Conservation (phyloP, 2,797 vertebrate genomes). For the Sternarchorhynchus goeldii region DNA sequence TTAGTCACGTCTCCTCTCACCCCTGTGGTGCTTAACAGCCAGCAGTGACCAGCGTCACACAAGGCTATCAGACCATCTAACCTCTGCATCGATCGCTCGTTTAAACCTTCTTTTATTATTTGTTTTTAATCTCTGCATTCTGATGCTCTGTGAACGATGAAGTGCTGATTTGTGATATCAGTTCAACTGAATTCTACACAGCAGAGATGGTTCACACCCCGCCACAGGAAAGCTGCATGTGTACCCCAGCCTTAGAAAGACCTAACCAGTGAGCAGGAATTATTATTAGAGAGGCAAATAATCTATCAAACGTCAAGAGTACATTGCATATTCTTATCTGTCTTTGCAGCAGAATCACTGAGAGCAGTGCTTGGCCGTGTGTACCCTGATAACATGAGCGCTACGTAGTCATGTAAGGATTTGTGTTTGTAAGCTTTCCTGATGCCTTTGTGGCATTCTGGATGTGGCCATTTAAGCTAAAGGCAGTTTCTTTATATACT, state of each 20-base stretch:
- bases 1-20: conserved; percentile 48
- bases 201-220: not conserved
- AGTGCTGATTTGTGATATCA: not conserved
- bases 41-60: conserved; percentile 16
- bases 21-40: conserved; percentile 14
- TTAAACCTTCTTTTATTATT: not conserved
- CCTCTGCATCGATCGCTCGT: too few species aligned
- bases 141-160: not conserved
- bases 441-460: too few species aligned
- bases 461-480: too few species aligned
- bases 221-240: not conserved
- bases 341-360: too few species aligned
- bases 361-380: not conserved
- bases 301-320: conserved; percentile 1
- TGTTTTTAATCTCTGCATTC: not conserved
- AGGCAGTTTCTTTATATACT: too few species aligned
- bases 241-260: not conserved
- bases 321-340: not conserved
- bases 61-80: conserved; percentile 15
- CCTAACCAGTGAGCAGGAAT: not conserved
- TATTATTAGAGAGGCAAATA: not conserved
- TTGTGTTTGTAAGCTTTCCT: not conserved
- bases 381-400: not conserved
- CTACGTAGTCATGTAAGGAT: not conserved
- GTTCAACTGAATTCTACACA: not conserved